Percentiles rank a stretch among this genome's conserved stretches.
Evolutionary conservation across 1,140 invertebrate genomes (phyloP).

Genomic region (Diorhabda carinulata): DNA sequence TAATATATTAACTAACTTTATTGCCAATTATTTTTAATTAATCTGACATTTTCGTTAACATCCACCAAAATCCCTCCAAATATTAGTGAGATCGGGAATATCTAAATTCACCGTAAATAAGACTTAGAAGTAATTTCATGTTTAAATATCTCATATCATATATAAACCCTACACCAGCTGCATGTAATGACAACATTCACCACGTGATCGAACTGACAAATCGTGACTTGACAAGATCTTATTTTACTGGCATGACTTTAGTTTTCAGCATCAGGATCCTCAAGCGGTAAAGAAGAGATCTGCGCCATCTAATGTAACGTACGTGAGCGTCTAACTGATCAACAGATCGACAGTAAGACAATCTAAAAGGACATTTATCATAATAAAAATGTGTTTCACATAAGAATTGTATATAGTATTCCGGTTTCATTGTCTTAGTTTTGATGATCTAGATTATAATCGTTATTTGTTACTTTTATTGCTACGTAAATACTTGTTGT

Average conservation of each 20-base stretch:
- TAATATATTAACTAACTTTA: no score
- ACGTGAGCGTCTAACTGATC: background rate
- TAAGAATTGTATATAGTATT: background rate
- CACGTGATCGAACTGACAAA: slow-evolving; percentile 16
- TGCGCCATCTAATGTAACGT: background rate
- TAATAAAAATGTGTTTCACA: slow-evolving; percentile 1
- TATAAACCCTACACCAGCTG: background rate
- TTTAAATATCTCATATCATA: background rate
- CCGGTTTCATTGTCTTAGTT: background rate
- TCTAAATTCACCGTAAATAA: background rate
- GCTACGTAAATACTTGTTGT: no score
- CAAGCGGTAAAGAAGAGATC: background rate
- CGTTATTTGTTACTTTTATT: no score
- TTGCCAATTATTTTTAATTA: no score
- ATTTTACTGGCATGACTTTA: slow-evolving; percentile 11
- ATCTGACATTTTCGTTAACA: no score
- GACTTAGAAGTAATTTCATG: background rate
- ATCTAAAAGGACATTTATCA: background rate
- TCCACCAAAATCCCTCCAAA: no score
- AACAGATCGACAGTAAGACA: background rate
- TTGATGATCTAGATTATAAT: no score
- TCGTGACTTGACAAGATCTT: slow-evolving; percentile 18
- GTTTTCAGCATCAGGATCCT: background rate
- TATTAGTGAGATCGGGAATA: no score
- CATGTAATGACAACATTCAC: slow-evolving; percentile 13